Evolutionary conservation across 2,113 vertebrate species (phyloP), one percentile per base, ranked within the genome.

Genomic region (Centropristis striata): DNA sequence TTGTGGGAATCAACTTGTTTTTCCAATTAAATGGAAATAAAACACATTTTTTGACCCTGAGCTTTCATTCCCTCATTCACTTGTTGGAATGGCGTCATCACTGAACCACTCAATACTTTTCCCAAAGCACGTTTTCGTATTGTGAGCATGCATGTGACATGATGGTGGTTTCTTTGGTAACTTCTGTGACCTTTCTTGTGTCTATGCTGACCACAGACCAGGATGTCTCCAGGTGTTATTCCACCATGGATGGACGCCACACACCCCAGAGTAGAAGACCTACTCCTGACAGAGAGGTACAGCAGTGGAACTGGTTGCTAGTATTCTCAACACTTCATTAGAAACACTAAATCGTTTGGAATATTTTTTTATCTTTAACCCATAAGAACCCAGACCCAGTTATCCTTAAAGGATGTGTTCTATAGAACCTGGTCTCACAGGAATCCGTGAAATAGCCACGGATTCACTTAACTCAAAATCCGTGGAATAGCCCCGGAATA

Each of bases 251-350:
- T 65, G 82, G 96, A 76, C 95, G 93, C 81, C 94, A 94, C 79
- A 83, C 93, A 47, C 91, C 96, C 68, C 95, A 96, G 90, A 96
- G 95, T 71, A 96, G 96, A 95, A 96, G 95, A 94, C 94, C 93
- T 79, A 93, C 95, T 81, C 93, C 96, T 25, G 97, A 98, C 63
- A 97, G 95, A 97, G 98, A 99, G 97, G 98, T 99, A 96, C 13
- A 51, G 37, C 47, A 69, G 11, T 47, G 15, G 58, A 53, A 13
- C 37, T 49, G 28, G 32, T 60, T 14, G 4, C 16, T 36, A n/a
- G 5, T 63, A 27, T 18, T 69, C 12, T 32, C 4, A 16, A 27
- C 50, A 71, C 8, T 51, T 49, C 2, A 32, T 21, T 36, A 69
- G 11, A 18, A 25, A 12, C 14, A 46, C 18, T 36, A 23, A 37